These are phyloP conservation scores for Aphelenchoides bicaudatus DNA, from an alignment of 2,888 invertebrate genomes.

Conservation along the genomic window DNA sequence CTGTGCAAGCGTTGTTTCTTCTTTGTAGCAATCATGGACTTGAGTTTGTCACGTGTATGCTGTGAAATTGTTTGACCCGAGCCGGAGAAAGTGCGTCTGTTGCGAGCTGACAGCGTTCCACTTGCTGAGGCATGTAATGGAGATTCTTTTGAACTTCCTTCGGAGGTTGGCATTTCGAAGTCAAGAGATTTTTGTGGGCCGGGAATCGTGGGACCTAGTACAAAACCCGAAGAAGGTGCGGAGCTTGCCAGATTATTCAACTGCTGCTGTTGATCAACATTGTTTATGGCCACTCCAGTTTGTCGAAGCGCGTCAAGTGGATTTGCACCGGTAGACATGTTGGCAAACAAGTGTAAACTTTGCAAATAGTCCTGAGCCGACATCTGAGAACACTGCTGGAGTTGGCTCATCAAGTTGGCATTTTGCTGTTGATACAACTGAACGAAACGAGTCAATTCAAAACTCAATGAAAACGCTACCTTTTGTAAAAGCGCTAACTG, in stretches of 20 bases:
- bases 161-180: conserved; percentile 23
- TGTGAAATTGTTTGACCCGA: conserved; percentile 57
- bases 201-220: no score
- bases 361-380: conserved; percentile 33
- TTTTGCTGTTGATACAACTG: conserved; percentile 46
- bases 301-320: no score
- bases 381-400: conserved; percentile 27
- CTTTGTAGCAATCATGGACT: conserved; percentile 54
- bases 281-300: no score
- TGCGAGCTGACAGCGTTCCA: conserved; percentile 22
- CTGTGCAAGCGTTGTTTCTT: conserved; percentile 35
- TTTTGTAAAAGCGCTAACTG: conserved; percentile 15
- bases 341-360: conserved; percentile 27
- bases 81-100: conserved; percentile 42
- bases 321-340: no score
- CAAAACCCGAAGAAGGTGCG: conserved; percentile 15
- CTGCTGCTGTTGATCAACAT: no score
- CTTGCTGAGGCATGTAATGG: conserved; percentile 7
- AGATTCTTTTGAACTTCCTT: conserved; percentile 5
- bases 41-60: conserved; percentile 56
- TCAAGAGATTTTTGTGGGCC: conserved; percentile 34
- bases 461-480: not conserved
- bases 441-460: conserved; percentile 13
- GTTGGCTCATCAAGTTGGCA: conserved; percentile 46
- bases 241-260: not conserved